phyloP scores from a whole-genome alignment of 2,888 invertebrate genomes.

The Itoplectis maculator region DNA sequence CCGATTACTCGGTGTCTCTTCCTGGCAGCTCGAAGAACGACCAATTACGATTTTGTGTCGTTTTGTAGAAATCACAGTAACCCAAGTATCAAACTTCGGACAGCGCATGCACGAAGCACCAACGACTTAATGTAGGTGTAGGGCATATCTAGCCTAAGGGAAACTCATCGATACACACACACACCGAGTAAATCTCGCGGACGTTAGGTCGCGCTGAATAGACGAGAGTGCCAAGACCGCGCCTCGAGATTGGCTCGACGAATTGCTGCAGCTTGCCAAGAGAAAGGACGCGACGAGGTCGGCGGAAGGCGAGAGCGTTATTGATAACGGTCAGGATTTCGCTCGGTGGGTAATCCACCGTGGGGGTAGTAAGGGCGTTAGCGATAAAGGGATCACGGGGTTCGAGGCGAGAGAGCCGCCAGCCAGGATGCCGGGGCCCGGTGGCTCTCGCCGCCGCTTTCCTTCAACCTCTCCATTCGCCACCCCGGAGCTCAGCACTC shows the following conservation, averaged over 20 bases:
- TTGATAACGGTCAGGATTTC: slow-evolving; percentile 79
- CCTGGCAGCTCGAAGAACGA: neutral
- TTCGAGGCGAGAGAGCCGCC: slow-evolving; percentile 75
- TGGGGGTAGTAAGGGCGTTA: slow-evolving; percentile 77
- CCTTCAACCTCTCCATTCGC: slow-evolving; percentile 12
- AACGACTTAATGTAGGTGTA: neutral
- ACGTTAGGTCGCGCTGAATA: slow-evolving; percentile 23
- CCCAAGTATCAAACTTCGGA: neutral
- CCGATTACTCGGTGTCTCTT: neutral
- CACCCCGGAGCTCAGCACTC: slow-evolving; percentile 14
- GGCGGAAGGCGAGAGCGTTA: slow-evolving; percentile 75
- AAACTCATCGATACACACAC: slow-evolving; percentile 23
- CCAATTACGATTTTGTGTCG: neutral
- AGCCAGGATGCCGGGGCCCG: slow-evolving; percentile 59
- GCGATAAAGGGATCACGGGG: slow-evolving; percentile 82
- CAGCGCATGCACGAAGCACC: slow-evolving; percentile 4
- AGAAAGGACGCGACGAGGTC: slow-evolving; percentile 60
- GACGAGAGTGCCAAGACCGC: slow-evolving; percentile 14
- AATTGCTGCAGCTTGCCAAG: slow-evolving; percentile 48
- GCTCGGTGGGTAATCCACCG: slow-evolving; percentile 78
- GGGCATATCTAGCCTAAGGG: neutral
- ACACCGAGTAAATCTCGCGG: slow-evolving; percentile 2
- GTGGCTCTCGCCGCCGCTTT: slow-evolving; percentile 4
- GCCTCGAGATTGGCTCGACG: slow-evolving; percentile 48
- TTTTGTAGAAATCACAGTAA: slow-evolving; percentile 4